A percentile compares a stretch with the other conserved stretches of the same genome.
phyloP scores from a whole-genome alignment of 2,888 invertebrate genomes.

The Temnothorax rugatulus region DNA sequence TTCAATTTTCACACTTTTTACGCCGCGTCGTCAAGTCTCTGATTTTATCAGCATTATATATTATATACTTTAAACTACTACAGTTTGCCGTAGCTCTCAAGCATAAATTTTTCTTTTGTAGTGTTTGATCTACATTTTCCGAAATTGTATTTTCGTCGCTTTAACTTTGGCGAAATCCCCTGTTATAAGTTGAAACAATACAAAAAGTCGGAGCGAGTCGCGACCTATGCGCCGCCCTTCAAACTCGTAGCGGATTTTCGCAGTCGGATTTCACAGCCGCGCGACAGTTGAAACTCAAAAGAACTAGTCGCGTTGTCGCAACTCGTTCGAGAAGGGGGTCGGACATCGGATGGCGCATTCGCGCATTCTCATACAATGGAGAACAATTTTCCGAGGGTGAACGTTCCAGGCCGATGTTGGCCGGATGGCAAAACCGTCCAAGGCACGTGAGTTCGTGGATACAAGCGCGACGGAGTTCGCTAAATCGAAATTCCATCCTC shows the following conservation, averaged over 20 bases:
- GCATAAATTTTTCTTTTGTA: neutral
- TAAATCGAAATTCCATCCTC: constrained; percentile 61
- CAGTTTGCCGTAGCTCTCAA: neutral
- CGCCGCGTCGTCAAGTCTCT: neutral
- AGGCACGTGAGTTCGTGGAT: constrained; percentile 48
- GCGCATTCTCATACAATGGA: constrained; percentile 47
- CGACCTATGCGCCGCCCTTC: neutral
- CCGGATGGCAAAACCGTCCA: constrained; percentile 50
- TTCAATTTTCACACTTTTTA: neutral
- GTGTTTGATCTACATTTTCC: neutral
- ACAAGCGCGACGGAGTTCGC: constrained; percentile 42
- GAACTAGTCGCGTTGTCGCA: constrained; percentile 9
- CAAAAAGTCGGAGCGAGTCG: neutral
- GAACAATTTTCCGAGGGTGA: constrained; percentile 56
- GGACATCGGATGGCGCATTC: neutral
- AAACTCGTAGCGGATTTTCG: neutral
- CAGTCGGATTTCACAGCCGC: neutral
- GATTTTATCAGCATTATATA: neutral
- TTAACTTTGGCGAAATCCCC: neutral
- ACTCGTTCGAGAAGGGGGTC: constrained; percentile 11
- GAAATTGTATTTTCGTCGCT: neutral
- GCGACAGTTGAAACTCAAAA: constrained; percentile 35
- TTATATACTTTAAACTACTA: neutral
- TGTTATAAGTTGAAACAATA: neutral
- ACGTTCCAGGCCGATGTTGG: constrained; percentile 37